These are phyloP conservation scores for Papilio polytes DNA, from an alignment of 1,140 invertebrate species.

Conservation along the genomic window DNA sequence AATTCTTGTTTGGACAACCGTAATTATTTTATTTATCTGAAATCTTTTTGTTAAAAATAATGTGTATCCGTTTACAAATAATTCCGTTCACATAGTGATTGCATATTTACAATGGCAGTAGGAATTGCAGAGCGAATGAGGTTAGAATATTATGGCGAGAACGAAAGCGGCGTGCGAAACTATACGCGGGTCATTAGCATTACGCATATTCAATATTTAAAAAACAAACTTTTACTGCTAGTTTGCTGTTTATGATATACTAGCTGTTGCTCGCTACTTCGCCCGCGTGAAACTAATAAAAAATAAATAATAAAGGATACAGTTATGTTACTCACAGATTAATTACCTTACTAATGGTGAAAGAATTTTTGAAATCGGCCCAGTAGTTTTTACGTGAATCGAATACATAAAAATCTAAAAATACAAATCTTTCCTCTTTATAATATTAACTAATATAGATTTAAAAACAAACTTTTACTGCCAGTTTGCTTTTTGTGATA, in stretches of 20 bases:
- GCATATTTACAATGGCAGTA: conserved; percentile 32
- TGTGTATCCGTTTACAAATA: conserved; percentile 8
- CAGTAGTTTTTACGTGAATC: no score
- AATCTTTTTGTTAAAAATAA: not conserved
- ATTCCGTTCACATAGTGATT: conserved; percentile 19
- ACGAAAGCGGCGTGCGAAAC: conserved; percentile 38
- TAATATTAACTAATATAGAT: no score
- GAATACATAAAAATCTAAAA: no score
- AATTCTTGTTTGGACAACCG: not conserved
- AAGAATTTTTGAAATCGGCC: no score
- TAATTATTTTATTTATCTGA: not conserved
- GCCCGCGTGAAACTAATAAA: no score
- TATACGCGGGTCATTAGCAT: conserved; percentile 39
- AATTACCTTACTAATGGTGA: no score
- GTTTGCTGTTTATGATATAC: not conserved
- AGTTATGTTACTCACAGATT: no score
- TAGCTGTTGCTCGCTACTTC: no score
- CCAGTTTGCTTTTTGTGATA: conserved; percentile 2
- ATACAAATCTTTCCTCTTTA: no score
- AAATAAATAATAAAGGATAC: no score
- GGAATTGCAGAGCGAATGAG: conserved; percentile 18
- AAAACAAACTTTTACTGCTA: conserved; percentile 22
- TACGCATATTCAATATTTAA: no score
- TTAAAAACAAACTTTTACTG: conserved; percentile 18
- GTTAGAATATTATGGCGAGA: conserved; percentile 34